A percentile compares a stretch with the other conserved stretches of the same genome.
Conservation (phyloP, 2,888 invertebrate species). For the Marasmarcha lunaedactyla region DNA sequence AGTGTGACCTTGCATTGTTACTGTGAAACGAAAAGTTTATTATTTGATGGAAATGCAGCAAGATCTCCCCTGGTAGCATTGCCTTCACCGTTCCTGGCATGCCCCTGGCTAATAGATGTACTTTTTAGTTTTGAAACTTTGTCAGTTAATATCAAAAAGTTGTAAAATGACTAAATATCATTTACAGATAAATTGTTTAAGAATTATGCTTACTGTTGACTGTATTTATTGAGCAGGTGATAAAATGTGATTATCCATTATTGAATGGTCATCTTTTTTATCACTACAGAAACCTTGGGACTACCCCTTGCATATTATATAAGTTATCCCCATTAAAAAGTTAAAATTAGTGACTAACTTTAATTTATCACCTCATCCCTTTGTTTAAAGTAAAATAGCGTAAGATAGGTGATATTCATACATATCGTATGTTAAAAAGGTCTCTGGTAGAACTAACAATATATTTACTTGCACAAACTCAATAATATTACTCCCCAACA, state of each 20-base stretch:
- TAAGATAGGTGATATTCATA: no score
- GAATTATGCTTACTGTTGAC: constrained; percentile 69
- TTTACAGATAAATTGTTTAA: constrained; percentile 64
- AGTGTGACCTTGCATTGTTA: no score
- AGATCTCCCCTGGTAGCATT: not conserved
- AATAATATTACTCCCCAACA: no score
- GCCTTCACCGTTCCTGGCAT: constrained; percentile 10
- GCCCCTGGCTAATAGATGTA: constrained; percentile 22
- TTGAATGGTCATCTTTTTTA: constrained; percentile 59
- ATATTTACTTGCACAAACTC: no score
- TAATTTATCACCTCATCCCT: constrained; percentile 17
- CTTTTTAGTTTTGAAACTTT: constrained; percentile 43
- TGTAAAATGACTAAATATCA: constrained; percentile 63
- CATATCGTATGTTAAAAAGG: no score
- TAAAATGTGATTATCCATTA: constrained; percentile 63
- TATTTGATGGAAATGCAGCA: no score
- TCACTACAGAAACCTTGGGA: constrained; percentile 61
- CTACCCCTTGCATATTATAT: constrained; percentile 68
- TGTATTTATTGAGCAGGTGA: constrained; percentile 69
- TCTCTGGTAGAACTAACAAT: no score
- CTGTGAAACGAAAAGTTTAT: no score
- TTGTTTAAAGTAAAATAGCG: not conserved
- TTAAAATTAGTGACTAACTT: constrained; percentile 39
- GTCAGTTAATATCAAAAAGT: constrained; percentile 44
- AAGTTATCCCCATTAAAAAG: constrained; percentile 70